A percentile compares a stretch with the other conserved stretches of the same genome.
phyloP scores from a whole-genome alignment of 1,140 invertebrate genomes.

The Polypedilum pembai region DNA sequence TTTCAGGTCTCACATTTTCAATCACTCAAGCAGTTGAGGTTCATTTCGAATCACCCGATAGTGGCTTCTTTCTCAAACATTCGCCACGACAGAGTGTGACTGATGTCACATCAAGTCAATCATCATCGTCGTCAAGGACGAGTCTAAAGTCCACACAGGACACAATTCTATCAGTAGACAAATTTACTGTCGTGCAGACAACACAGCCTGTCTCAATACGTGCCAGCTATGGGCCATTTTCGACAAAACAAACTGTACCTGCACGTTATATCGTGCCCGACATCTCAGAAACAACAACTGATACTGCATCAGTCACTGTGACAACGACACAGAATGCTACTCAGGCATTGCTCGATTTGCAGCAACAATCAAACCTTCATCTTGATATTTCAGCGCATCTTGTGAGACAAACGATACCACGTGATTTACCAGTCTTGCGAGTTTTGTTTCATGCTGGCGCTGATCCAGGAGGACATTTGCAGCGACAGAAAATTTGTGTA shows the following conservation, averaged over 20 bases:
- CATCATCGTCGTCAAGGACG: constrained; percentile 36
- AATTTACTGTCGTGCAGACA: constrained; percentile 82
- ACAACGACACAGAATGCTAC: constrained; percentile 38
- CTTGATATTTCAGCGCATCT: constrained; percentile 84
- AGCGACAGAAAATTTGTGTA: constrained; percentile 58
- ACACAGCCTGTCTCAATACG: constrained; percentile 77
- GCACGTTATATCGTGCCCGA: constrained; percentile 78
- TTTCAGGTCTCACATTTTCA: constrained; percentile 7
- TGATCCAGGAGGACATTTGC: constrained; percentile 53
- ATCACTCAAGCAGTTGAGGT: constrained; percentile 58
- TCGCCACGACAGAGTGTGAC: constrained; percentile 50
- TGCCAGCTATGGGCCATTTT: constrained; percentile 85
- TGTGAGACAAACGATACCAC: constrained; percentile 71
- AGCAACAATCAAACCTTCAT: constrained; percentile 62
- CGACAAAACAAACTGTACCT: constrained; percentile 87
- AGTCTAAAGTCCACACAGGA: constrained; percentile 47
- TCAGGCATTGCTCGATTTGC: constrained; percentile 49
- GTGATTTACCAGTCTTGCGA: constrained; percentile 76
- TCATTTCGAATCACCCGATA: constrained; percentile 82
- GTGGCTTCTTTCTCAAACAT: constrained; percentile 80
- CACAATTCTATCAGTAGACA: constrained; percentile 61
- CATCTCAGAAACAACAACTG: constrained; percentile 51
- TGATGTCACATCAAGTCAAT: constrained; percentile 32
- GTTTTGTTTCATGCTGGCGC: constrained; percentile 84
- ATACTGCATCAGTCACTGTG: constrained; percentile 29